Base-by-base conservation (phyloP, 2,888 invertebrate genomes). In the Apoda limacodes region DNA sequence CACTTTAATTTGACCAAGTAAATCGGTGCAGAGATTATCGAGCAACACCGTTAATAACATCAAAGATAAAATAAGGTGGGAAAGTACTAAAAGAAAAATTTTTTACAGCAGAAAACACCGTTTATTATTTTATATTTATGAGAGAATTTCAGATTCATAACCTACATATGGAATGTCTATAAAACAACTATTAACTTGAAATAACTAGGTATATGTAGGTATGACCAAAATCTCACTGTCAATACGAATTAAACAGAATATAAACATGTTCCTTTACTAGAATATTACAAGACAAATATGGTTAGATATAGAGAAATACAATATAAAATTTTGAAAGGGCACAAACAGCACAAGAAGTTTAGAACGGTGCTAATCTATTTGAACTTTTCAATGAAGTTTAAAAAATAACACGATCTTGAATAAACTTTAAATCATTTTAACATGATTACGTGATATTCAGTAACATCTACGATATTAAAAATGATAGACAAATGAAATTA, bases 51-150 rank as follows among this genome's bases (percentile, higher is more conserved):
- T n/a, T n/a, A n/a, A n/a, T n/a, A n/a, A n/a, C n/a, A n/a, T n/a
- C n/a, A n/a, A n/a, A n/a, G n/a, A n/a, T n/a, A n/a, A 22, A 4
- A 10, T 22, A 22, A 22, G n/a, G 22, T 22, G 22, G 22, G n/a
- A 6, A 22, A 4, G 10, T 22, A 7, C 22, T n/a, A 7, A 22
- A n/a, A n/a, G n/a, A n/a, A n/a, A n/a, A n/a, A n/a, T n/a, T n/a
- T 39, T 22, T 37, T 70, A 78, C 80, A 80, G 82, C 82, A 82
- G 82, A 81, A 82, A 82, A 82, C 82, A 82, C 82, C 78, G 82
- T 82, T 82, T 82, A 82, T 82, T 82, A 82, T 81, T 82, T 82
- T 75, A 81, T 80, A 78, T 78, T 81, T 81, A 81, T 80, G 75
- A 82, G 81, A 82, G 78, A 81, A 82, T 75, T 76, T 80, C 81